phyloP scores from a whole-genome alignment of 2,113 vertebrate genomes.

The Suncus etruscus region DNA sequence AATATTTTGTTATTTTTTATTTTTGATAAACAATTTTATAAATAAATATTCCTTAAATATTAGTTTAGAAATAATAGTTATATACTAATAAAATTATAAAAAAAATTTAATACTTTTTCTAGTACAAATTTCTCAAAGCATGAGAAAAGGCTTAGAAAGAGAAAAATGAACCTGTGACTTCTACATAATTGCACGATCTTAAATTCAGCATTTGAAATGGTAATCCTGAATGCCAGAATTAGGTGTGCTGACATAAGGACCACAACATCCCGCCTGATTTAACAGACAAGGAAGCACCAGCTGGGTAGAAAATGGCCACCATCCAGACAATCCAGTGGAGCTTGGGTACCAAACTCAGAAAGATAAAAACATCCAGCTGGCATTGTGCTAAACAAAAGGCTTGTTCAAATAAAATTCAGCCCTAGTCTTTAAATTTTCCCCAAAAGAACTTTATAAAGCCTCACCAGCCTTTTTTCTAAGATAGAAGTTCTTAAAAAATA shows the following conservation, averaged over 20 bases:
- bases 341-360: conserved; percentile 17
- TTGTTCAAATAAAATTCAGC: conserved; percentile 6
- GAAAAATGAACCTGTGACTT: not conserved
- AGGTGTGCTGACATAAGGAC: not conserved
- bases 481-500: not conserved
- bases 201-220: not conserved
- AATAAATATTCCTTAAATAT: conserved; percentile 29
- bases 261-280: conserved; percentile 3
- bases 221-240: not conserved
- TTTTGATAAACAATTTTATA: conserved; percentile 9
- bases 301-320: conserved; percentile 37
- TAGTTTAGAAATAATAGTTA: not conserved
- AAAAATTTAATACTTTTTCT: too few species aligned
- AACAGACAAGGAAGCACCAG: conserved; percentile 4
- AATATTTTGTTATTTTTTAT: not conserved
- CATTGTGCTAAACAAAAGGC: conserved; percentile 31
- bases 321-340: conserved; percentile 25
- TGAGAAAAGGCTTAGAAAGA: not conserved
- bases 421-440: not conserved
- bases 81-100: too few species aligned
- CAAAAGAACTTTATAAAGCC: conserved; percentile 24
- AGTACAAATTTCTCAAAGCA: too few species aligned
- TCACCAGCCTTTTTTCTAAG: not conserved
- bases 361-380: conserved; percentile 60
- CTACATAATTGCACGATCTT: not conserved